These are phyloP conservation scores for Drosophila saltans DNA, from an alignment of 1,140 invertebrate species.

Conservation along the genomic window DNA sequence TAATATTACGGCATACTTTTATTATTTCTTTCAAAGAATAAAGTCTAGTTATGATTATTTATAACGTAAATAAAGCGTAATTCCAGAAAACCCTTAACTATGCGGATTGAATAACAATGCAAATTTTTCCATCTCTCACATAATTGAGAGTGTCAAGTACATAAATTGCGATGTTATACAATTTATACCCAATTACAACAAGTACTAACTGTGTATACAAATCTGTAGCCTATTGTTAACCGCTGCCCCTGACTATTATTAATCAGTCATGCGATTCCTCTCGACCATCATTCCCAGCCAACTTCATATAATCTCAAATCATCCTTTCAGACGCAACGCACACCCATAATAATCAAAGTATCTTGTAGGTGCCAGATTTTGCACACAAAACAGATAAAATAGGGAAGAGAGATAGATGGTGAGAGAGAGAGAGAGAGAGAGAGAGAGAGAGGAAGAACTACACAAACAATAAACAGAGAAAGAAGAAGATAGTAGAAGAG, in stretches of 20 bases:
- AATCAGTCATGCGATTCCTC: slow-evolving; percentile 1
- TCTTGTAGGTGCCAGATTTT: slow-evolving; percentile 47
- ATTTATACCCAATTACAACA: slow-evolving; percentile 2
- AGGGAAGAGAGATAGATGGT: neutral
- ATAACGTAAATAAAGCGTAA: too few species aligned
- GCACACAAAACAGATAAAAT: slow-evolving; percentile 39
- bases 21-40: too few species aligned
- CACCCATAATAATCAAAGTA: slow-evolving; percentile 49
- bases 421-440: neutral
- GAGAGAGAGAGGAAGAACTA: neutral
- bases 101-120: neutral
- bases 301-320: neutral
- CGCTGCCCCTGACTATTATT: neutral
- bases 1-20: too few species aligned
- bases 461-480: slow-evolving; percentile 42
- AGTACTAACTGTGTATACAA: neutral
- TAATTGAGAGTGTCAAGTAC: slow-evolving; percentile 1
- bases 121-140: neutral
- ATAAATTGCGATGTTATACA: neutral
- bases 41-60: too few species aligned
- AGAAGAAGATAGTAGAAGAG: slow-evolving; percentile 18
- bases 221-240: neutral
- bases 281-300: neutral
- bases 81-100: neutral
- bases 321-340: slow-evolving; percentile 5